phyloP scores from a whole-genome alignment of 2,797 vertebrate species.

The Dermochelys coriacea region DNA sequence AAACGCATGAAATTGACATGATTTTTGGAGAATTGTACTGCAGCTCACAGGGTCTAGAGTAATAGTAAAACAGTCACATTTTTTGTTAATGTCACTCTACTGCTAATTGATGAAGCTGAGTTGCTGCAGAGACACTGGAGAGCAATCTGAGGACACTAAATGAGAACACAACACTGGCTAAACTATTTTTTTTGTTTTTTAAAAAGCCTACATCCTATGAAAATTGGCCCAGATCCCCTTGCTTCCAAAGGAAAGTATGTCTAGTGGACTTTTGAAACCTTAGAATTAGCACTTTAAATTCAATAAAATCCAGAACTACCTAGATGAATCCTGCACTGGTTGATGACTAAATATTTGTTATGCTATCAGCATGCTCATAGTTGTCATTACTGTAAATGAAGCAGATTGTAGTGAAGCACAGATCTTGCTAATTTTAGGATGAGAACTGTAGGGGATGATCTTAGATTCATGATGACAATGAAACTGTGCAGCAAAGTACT shows the following conservation, averaged over 20 bases:
- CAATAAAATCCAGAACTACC: neutral
- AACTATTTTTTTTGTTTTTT: neutral
- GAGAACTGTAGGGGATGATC: neutral
- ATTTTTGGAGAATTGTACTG: neutral
- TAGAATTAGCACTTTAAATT: conserved; percentile 41
- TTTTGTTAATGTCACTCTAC: neutral
- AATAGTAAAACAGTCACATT: conserved; percentile 34
- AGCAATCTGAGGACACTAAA: neutral
- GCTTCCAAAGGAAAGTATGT: neutral
- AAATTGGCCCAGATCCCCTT: conserved; percentile 10
- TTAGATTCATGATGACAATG: neutral
- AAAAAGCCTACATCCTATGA: conserved; percentile 14
- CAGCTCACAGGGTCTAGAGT: neutral
- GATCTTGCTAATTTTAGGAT: neutral
- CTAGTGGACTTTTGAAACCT: conserved; percentile 38
- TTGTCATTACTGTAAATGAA: neutral
- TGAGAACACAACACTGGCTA: conserved; percentile 40
- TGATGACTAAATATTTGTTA: accelerated
- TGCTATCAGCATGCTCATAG: neutral
- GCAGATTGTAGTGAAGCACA: neutral
- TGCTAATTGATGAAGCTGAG: conserved; percentile 15
- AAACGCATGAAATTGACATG: neutral
- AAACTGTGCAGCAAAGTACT: neutral
- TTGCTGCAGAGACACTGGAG: conserved; percentile 7
- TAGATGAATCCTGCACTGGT: neutral